Base-by-base conservation (phyloP, 2,888 invertebrate genomes). In the Maniola hyperantus region DNA sequence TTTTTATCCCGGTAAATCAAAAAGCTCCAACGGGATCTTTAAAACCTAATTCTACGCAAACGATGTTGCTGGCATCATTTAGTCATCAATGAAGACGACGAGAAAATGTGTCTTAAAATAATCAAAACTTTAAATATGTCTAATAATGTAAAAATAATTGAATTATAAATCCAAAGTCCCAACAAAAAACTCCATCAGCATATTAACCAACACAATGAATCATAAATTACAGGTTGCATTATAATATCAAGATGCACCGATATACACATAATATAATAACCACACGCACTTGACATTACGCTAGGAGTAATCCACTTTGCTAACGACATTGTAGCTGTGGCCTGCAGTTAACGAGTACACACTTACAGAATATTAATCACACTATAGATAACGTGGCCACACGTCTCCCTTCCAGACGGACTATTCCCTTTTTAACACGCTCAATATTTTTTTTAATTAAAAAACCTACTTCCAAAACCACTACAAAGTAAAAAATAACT, bases 351-450 rank as follows among this genome's bases (percentile, higher is more conserved):
- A 58, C 62, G 64, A 58, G 42, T 48, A 61, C 53, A 64, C 64
- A 69, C 69, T 48, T 15, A 58, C 61, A 44, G 68, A 68, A 71
- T 70, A 72, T 59, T 67, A 71, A 72, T 68, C 65, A 71, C 64
- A 69, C 50, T 60, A 61, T 61, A 36, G 60, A 42, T 39, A 6
- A 42, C 8, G 57, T 42, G 20, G 39, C 39, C 57, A 57, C 18
- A 26, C 20, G 18, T 57, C 13, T 20, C 18, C 0, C 13, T 6
- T 57, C 7, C 20, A 10, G 11, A 6, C 6, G 13, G 42, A 57
- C 42, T 57, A 13, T 57, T 42, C 36, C 20, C 20, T 11, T 39
- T 55, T 39, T 5, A 51, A 51, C 10, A 20, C 8, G 7, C 8
- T 50, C n/a, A n/a, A n/a, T n/a, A n/a, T n/a, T n/a, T n/a, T n/a